phyloP scores from a whole-genome alignment of 1,140 invertebrate genomes.

The Dryas iulia region DNA sequence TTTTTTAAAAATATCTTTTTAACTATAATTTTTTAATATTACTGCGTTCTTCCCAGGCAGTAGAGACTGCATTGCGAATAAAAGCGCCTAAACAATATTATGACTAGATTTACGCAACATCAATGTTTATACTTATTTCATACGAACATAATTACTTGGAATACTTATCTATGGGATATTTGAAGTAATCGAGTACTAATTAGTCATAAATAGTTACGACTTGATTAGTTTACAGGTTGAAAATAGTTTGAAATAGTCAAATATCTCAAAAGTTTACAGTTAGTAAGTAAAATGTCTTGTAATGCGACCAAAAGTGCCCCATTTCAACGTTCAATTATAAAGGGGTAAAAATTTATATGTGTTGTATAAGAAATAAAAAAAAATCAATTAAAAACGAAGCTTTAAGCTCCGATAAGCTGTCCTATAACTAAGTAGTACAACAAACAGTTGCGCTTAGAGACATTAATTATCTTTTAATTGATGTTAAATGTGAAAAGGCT shows the following conservation, averaged over 20 bases:
- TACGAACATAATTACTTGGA: neutral
- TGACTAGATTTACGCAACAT: neutral
- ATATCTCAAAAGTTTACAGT: neutral
- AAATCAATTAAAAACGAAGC: neutral
- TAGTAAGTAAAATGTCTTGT: neutral
- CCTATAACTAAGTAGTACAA: neutral
- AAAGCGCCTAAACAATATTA: neutral
- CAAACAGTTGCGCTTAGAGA: neutral
- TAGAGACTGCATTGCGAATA: neutral
- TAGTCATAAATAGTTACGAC: neutral
- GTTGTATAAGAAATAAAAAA: too few species aligned
- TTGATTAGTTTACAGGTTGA: neutral
- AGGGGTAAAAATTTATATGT: too few species aligned
- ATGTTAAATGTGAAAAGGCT: neutral
- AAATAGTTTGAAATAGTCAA: neutral
- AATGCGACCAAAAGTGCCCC: neutral
- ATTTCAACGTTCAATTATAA: neutral
- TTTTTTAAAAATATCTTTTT: too few species aligned
- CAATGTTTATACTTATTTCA: neutral
- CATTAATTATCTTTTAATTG: neutral
- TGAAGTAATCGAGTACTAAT: neutral
- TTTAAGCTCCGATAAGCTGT: neutral
- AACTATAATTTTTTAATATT: neutral
- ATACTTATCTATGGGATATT: constrained; percentile 1
- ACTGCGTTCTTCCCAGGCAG: neutral